Evolutionary conservation across 1,140 invertebrate species (phyloP).

Genomic region (Sarcophaga bullata): DNA sequence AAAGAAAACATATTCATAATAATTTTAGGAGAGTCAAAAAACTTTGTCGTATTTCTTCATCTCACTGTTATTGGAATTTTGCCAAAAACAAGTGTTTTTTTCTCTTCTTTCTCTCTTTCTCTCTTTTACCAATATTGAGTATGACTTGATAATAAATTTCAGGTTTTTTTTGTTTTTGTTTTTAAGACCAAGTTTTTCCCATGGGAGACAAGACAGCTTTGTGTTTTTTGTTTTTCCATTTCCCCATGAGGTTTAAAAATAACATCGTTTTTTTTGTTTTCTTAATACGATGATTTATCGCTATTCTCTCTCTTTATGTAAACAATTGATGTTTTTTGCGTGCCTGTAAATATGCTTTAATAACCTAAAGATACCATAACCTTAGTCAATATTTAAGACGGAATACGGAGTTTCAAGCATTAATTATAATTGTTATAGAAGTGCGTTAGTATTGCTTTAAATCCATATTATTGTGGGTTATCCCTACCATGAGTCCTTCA

Average conservation of each 20-base stretch:
- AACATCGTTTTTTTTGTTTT: background rate
- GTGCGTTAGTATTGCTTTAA: too few species aligned
- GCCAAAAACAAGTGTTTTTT: background rate
- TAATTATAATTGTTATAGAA: too few species aligned
- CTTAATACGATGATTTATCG: background rate
- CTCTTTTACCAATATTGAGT: too few species aligned
- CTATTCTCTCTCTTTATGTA: background rate
- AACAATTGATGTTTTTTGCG: too few species aligned
- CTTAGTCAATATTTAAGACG: too few species aligned
- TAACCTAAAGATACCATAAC: too few species aligned
- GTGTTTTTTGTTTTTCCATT: background rate
- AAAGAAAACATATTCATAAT: background rate
- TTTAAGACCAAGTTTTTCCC: slow-evolving; percentile 13
- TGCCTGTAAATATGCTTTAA: too few species aligned
- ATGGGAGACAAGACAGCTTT: background rate
- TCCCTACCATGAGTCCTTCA: too few species aligned
- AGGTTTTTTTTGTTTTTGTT: background rate
- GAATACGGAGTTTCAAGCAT: too few species aligned
- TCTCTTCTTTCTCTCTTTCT: background rate
- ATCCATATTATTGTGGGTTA: too few species aligned
- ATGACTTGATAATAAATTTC: background rate
- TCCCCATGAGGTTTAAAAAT: background rate
- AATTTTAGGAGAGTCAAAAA: background rate
- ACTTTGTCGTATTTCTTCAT: background rate
- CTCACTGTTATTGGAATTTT: background rate